Conservation (phyloP, 2,888 invertebrate species). For the Byasa hedistus region DNA sequence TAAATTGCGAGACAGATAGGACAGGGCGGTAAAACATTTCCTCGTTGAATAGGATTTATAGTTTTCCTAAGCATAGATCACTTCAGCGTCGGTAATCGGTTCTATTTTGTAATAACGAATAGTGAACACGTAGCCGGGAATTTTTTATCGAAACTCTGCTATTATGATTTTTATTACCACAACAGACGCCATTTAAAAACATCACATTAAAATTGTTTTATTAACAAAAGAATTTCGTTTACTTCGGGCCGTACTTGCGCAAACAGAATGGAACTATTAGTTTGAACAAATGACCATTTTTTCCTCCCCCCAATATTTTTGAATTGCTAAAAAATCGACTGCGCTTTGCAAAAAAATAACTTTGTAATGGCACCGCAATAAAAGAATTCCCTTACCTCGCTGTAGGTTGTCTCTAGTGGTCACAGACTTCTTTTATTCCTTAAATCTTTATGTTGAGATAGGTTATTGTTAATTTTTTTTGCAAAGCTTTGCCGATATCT, state of each 20-base stretch:
- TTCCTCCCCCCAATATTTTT: constrained; percentile 52
- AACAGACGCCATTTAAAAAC: constrained; percentile 32
- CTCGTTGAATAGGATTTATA: constrained; percentile 20
- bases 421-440: constrained; percentile 43
- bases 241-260: constrained; percentile 52
- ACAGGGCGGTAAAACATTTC: constrained; percentile 16
- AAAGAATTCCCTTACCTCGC: constrained; percentile 38
- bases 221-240: constrained; percentile 40
- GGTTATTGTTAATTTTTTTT: constrained; percentile 44
- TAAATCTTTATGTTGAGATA: constrained; percentile 39
- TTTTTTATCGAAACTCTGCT: constrained; percentile 6
- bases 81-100: not conserved
- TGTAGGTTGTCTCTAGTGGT: constrained; percentile 49
- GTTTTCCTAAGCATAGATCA: constrained; percentile 16
- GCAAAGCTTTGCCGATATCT: constrained; percentile 48
- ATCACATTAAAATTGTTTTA: constrained; percentile 32
- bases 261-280: constrained; percentile 49
- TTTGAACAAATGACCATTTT: constrained; percentile 49
- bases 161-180: constrained; percentile 30
- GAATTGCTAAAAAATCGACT: constrained; percentile 52
- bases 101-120: constrained; percentile 5
- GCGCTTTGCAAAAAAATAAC: constrained; percentile 55
- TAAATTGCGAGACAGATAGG: constrained; percentile 17
- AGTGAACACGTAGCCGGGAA: constrained; percentile 3
- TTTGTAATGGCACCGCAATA: constrained; percentile 42